Percentiles rank a stretch among this genome's conserved stretches.
Evolutionary conservation across 2,888 invertebrate genomes (phyloP).

Genomic region (Mermis nigrescens): DNA sequence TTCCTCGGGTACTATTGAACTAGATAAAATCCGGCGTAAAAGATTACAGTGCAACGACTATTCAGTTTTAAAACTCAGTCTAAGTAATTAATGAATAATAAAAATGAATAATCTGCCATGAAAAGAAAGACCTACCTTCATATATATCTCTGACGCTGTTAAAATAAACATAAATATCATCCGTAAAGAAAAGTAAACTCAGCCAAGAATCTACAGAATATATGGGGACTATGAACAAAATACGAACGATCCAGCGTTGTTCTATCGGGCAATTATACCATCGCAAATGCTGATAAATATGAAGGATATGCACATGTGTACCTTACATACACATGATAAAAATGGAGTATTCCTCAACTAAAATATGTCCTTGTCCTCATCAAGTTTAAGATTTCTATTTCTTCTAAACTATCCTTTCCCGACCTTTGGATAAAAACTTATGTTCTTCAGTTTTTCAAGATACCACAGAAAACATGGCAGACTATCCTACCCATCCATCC

Average conservation of each 20-base stretch:
- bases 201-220: constrained; percentile 97
- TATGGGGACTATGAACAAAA: constrained; percentile 94
- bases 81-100: too few species aligned
- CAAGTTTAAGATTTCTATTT: neutral
- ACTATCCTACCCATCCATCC: too few species aligned
- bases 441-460: too few species aligned
- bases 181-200: constrained; percentile 86
- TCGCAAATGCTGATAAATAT: constrained; percentile 94
- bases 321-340: neutral
- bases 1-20: too few species aligned
- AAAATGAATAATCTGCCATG: too few species aligned
- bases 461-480: too few species aligned
- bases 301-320: constrained; percentile 19
- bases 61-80: too few species aligned
- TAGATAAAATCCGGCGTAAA: too few species aligned
- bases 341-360: neutral
- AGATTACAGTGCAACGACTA: too few species aligned
- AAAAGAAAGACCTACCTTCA: constrained; percentile 50
- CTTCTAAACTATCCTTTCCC: neutral
- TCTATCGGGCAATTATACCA: constrained; percentile 98
- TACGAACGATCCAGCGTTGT: constrained; percentile 96
- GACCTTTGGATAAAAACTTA: too few species aligned
- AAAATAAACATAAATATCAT: constrained; percentile 93
- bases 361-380: neutral
- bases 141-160: constrained; percentile 97